These are phyloP conservation scores for Lepetodrilus schrolli DNA, from an alignment of 2,888 invertebrate genomes.

Conservation along the genomic window DNA sequence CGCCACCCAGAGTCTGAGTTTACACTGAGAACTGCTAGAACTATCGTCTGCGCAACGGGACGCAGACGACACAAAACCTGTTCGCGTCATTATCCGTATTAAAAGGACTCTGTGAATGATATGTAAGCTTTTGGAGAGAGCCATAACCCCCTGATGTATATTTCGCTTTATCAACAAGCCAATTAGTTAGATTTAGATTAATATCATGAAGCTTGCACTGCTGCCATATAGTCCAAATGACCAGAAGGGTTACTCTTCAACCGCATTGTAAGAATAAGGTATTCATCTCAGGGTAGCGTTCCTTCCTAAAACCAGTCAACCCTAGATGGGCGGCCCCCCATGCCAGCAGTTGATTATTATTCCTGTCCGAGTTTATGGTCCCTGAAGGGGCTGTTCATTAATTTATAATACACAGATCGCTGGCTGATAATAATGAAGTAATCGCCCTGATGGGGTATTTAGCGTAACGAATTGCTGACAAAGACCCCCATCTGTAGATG, in stretches of 20 bases:
- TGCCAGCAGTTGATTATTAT: conserved; percentile 3
- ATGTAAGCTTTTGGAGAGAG: background rate
- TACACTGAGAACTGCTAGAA: conserved; percentile 30
- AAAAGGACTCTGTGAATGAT: conserved; percentile 20
- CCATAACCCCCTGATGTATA: conserved; percentile 3
- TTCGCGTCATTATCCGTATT: conserved; percentile 19
- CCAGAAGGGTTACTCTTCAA: background rate
- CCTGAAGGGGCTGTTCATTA: conserved; percentile 17
- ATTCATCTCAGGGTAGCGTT: background rate
- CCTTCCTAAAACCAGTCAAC: background rate
- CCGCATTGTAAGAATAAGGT: background rate
- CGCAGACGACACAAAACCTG: conserved; percentile 27
- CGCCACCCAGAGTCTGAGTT: conserved; percentile 28
- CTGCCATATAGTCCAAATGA: background rate
- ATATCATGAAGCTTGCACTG: background rate
- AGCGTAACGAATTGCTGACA: background rate
- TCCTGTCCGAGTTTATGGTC: background rate
- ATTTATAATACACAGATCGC: conserved; percentile 26
- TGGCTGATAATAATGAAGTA: conserved; percentile 9
- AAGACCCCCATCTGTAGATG: background rate
- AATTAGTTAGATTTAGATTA: conserved; percentile 8
- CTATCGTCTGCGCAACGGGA: conserved; percentile 30
- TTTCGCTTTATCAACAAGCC: conserved; percentile 8
- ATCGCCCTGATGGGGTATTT: background rate
- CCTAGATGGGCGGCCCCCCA: background rate